Conservation (phyloP, 2,888 invertebrate genomes). For the Euzetes globulus region DNA sequence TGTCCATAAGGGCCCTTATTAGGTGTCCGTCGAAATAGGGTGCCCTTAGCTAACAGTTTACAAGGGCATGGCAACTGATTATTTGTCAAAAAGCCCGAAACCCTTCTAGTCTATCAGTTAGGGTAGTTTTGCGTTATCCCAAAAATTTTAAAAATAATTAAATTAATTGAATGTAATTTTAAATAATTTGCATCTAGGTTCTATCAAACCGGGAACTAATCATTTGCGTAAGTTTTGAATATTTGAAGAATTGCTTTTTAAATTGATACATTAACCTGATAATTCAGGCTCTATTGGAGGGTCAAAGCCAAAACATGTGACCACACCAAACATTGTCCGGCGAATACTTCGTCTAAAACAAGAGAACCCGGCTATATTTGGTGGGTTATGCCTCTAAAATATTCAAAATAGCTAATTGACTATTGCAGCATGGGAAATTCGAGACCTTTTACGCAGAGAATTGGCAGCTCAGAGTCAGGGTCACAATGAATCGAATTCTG, state of each 20-base stretch:
- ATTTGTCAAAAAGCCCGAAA: no score
- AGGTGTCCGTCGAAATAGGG: no score
- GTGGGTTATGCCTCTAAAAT: slow-evolving; percentile 57
- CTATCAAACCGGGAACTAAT: slow-evolving; percentile 34
- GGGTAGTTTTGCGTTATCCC: no score
- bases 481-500: slow-evolving; percentile 43
- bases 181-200: not conserved
- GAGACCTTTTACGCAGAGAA: slow-evolving; percentile 70
- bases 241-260: not conserved
- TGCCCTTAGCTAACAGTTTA: no score
- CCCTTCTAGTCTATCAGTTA: no score
- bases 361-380: slow-evolving; percentile 92
- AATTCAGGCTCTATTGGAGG: slow-evolving; percentile 39
- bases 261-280: not conserved
- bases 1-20: no score
- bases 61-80: no score
- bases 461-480: slow-evolving; percentile 56
- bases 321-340: slow-evolving; percentile 89
- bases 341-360: slow-evolving; percentile 88
- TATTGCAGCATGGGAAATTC: no score
- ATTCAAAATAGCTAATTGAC: no score
- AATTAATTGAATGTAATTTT: not conserved
- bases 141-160: no score
- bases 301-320: slow-evolving; percentile 64
- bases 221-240: slow-evolving; percentile 25